Conservation (phyloP, 2,113 vertebrate genomes). For the Semnornis frantzii region DNA sequence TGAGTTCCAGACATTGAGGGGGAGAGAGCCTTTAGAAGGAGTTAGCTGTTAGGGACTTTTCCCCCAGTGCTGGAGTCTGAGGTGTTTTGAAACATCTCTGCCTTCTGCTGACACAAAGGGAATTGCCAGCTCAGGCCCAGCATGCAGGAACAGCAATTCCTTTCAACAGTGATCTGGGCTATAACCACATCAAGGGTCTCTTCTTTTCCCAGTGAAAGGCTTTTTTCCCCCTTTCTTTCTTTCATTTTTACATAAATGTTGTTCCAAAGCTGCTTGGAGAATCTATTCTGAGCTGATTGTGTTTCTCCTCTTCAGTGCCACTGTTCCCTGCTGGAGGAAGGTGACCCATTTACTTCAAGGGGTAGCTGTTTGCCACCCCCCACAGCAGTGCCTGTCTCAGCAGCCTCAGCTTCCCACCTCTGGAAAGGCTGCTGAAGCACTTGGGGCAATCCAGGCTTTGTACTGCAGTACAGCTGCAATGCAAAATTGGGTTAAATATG, state of each 20-base stretch:
- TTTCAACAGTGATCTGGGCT: background rate
- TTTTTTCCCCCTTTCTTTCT: background rate
- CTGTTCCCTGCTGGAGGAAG: background rate
- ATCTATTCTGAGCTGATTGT: background rate
- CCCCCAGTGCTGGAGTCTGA: background rate
- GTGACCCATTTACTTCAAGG: background rate
- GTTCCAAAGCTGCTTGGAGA: background rate
- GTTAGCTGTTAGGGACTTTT: background rate
- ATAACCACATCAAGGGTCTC: background rate
- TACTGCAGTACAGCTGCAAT: background rate
- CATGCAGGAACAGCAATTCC: background rate
- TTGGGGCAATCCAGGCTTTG: background rate
- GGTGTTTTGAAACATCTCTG: background rate
- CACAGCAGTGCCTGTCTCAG: background rate
- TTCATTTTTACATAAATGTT: background rate
- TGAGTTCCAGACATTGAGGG: background rate
- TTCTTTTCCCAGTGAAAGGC: background rate
- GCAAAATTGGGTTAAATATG: background rate
- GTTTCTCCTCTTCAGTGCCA: background rate
- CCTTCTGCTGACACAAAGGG: background rate
- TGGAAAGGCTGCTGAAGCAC: background rate
- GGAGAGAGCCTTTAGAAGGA: background rate
- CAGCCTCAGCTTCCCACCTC: background rate
- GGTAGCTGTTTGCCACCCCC: background rate
- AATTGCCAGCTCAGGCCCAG: background rate